Evolutionary conservation across 2,797 vertebrate genomes (phyloP).

Genomic region (Paratrypauchen microcephalus): DNA sequence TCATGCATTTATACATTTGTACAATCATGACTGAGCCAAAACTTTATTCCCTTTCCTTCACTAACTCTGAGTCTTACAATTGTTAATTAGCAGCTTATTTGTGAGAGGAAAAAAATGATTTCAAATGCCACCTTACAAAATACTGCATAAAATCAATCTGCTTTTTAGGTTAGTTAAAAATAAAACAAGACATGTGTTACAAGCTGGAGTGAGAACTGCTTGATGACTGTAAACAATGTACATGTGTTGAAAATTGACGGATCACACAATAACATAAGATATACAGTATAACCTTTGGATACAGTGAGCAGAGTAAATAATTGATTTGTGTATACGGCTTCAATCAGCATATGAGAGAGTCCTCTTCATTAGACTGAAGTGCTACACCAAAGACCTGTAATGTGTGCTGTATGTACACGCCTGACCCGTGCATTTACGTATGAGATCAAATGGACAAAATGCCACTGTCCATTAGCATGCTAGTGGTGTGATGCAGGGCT

Average conservation of each 20-base stretch:
- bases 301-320: conserved; percentile 85
- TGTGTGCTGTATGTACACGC: conserved; percentile 55
- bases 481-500: not conserved
- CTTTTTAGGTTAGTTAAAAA: not conserved
- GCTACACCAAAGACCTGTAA: conserved; percentile 79
- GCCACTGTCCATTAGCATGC: not conserved
- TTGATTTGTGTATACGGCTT: conserved; percentile 85
- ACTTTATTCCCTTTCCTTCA: conserved; percentile 17
- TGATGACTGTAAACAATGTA: conserved; percentile 48
- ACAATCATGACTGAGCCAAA: not conserved
- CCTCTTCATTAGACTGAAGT: conserved; percentile 77
- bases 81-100: conserved; percentile 48
- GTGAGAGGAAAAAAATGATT: conserved; percentile 38
- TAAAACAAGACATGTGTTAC: not conserved
- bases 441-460: conserved; percentile 47
- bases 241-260: conserved; percentile 58
- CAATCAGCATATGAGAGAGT: conserved; percentile 86
- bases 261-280: conserved; percentile 69
- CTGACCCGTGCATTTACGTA: conserved; percentile 49
- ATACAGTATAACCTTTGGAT: conserved; percentile 66
- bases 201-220: conserved; percentile 16
- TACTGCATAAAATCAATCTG: conserved; percentile 10
- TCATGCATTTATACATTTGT: not conserved
- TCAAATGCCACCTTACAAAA: conserved; percentile 41
- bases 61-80: conserved; percentile 34